Evolutionary conservation across 2,888 invertebrate genomes (phyloP).

Genomic region (Tolmerus cingulatus): DNA sequence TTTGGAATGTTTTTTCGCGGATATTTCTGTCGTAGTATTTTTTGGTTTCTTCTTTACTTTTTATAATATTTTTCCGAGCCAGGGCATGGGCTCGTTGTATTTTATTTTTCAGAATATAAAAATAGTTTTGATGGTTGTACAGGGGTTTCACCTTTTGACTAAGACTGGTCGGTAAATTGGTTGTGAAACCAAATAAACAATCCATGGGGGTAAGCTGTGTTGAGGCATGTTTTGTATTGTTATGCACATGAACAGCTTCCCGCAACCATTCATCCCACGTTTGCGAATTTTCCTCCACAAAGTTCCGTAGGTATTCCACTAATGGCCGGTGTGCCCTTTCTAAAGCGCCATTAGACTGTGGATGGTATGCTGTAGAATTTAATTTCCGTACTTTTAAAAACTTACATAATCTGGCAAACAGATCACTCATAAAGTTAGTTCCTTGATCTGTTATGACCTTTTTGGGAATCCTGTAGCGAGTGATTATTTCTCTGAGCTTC

Average conservation of each 20-base stretch:
- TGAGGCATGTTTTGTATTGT: background rate
- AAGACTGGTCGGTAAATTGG: background rate
- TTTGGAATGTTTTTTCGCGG: no score
- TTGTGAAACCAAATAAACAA: background rate
- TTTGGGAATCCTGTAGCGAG: no score
- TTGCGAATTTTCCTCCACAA: background rate
- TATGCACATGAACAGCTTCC: background rate
- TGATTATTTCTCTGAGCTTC: background rate
- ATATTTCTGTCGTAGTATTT: no score
- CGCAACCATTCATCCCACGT: background rate
- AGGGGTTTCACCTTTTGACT: background rate
- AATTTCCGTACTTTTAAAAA: no score
- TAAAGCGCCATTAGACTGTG: constrained; percentile 45
- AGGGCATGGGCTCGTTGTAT: background rate
- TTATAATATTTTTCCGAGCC: no score
- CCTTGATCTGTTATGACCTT: no score
- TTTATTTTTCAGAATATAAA: background rate
- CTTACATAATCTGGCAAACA: no score
- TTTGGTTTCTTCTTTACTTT: no score
- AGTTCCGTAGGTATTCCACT: background rate
- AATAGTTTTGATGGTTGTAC: no score
- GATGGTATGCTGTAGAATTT: background rate
- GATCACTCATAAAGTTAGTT: background rate
- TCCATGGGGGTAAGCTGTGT: background rate
- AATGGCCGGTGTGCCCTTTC: constrained; percentile 43